Evolutionary conservation across 2,888 invertebrate genomes (phyloP).

Genomic region (Cheilosia pagana): DNA sequence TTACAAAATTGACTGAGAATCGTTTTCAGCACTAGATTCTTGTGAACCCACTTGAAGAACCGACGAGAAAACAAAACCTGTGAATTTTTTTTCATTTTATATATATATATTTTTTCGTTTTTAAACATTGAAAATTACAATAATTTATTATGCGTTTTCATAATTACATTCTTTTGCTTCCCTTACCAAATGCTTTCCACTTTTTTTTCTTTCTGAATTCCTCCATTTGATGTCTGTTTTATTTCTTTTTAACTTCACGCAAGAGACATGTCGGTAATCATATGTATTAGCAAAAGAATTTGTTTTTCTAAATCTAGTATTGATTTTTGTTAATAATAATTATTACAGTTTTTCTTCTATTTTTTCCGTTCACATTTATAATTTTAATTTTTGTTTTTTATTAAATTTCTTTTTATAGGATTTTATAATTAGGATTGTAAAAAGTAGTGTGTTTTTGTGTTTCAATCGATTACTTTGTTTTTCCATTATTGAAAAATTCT

Average conservation of each 20-base stretch:
- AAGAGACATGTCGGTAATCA: conserved; percentile 38
- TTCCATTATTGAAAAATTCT: conserved; percentile 51
- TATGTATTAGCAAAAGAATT: conserved; percentile 72
- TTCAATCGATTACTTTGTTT: conserved; percentile 41
- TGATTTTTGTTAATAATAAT: conserved; percentile 46
- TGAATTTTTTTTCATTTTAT: conserved; percentile 69
- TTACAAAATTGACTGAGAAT: too few species aligned
- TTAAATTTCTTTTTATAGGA: conserved; percentile 64
- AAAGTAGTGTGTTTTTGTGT: conserved; percentile 73
- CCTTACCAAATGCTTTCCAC: conserved; percentile 27
- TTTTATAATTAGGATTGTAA: conserved; percentile 74
- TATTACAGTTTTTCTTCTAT: conserved; percentile 52
- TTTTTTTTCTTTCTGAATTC: conserved; percentile 16
- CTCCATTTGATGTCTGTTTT: conserved; percentile 7
- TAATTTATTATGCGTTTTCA: conserved; percentile 74
- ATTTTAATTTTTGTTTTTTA: conserved; percentile 33
- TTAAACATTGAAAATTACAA: conserved; percentile 82
- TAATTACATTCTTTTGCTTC: conserved; percentile 68
- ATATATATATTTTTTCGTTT: conserved; percentile 79
- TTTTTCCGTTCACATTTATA: conserved; percentile 65
- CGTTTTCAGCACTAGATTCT: not conserved
- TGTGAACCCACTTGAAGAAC: not conserved
- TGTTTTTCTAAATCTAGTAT: conserved; percentile 70
- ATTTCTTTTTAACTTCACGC: conserved; percentile 39
- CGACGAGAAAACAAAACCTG: conserved; percentile 49